Evolutionary conservation across 2,888 invertebrate species (phyloP).

Genomic region (Agonopterix heracliana): DNA sequence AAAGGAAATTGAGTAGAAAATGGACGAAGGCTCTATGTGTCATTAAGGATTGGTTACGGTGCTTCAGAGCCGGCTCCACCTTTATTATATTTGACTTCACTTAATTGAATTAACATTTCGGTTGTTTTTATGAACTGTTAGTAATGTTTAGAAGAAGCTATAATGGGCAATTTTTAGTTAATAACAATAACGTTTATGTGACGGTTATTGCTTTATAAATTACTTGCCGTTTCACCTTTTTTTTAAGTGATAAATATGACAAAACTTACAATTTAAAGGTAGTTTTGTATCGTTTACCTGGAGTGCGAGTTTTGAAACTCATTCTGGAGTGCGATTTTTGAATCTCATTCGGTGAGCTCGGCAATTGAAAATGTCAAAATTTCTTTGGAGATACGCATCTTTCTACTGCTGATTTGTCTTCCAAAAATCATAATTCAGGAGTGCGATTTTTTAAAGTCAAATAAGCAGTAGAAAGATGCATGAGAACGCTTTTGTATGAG

Average conservation of each 20-base stretch:
- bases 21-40: conserved; percentile 70
- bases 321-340: too few relatives aligned
- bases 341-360: too few relatives aligned
- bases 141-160: conserved; percentile 61
- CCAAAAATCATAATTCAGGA: too few relatives aligned
- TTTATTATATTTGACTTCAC: conserved; percentile 69
- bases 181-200: conserved; percentile 65
- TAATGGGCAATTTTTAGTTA: conserved; percentile 57
- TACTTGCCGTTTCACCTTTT: conserved; percentile 10
- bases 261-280: neutral
- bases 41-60: conserved; percentile 71
- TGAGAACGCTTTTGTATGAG: too few relatives aligned
- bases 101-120: conserved; percentile 73
- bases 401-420: too few relatives aligned
- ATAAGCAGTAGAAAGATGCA: too few relatives aligned
- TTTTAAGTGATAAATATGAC: neutral
- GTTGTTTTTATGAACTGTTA: conserved; percentile 63
- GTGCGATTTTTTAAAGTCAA: too few relatives aligned
- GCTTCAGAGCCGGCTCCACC: conserved; percentile 47
- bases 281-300: neutral
- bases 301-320: too few relatives aligned
- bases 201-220: conserved; percentile 49
- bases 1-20: conserved; percentile 77
- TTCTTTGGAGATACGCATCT: too few relatives aligned
- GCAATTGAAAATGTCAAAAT: too few relatives aligned